Conservation (phyloP, 2,888 invertebrate species). For the Drosophila trichaetosa region DNA sequence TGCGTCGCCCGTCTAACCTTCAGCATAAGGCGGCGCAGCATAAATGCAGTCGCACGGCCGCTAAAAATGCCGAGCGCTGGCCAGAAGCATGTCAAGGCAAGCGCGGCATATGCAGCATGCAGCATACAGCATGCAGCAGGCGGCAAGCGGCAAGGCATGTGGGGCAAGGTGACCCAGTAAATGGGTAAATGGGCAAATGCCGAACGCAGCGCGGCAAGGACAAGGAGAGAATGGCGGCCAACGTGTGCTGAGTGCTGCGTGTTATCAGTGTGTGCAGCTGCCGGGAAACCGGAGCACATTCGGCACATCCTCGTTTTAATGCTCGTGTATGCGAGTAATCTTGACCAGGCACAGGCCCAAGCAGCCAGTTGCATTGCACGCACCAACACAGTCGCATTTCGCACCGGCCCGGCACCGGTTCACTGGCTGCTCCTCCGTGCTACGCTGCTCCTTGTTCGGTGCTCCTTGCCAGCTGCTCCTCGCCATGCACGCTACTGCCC, state of each 20-base stretch:
- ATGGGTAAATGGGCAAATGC: conserved; percentile 53
- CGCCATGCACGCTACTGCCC: conserved; percentile 66
- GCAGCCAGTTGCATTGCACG: conserved; percentile 77
- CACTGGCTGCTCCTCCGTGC: conserved; percentile 64
- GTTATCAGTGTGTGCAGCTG: conserved; percentile 64
- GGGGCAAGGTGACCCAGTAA: conserved; percentile 75
- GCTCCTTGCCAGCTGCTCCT: conserved; percentile 12
- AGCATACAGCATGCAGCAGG: conserved; percentile 27
- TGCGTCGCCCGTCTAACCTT: conserved; percentile 55
- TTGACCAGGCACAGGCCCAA: conserved; percentile 39
- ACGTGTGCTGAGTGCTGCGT: conserved; percentile 25
- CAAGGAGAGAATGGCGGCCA: conserved; percentile 12
- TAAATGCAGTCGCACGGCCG: conserved; percentile 67
- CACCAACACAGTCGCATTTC: conserved; percentile 83
- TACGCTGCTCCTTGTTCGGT: conserved; percentile 5
- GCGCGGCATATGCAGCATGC: conserved; percentile 1
- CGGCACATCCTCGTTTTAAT: conserved; percentile 42
- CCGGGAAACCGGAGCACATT: conserved; percentile 48
- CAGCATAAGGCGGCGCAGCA: conserved; percentile 70
- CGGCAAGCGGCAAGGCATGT: conserved; percentile 10
- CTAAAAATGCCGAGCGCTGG: conserved; percentile 41
- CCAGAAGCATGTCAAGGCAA: conserved; percentile 72
- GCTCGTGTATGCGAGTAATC: conserved; percentile 49
- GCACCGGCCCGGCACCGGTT: conserved; percentile 82
- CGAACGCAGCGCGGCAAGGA: conserved; percentile 25